Evolutionary conservation across 2,113 vertebrate species (phyloP), one percentile per base, ranked within the genome.

Genomic region (Epinephelus lanceolatus): DNA sequence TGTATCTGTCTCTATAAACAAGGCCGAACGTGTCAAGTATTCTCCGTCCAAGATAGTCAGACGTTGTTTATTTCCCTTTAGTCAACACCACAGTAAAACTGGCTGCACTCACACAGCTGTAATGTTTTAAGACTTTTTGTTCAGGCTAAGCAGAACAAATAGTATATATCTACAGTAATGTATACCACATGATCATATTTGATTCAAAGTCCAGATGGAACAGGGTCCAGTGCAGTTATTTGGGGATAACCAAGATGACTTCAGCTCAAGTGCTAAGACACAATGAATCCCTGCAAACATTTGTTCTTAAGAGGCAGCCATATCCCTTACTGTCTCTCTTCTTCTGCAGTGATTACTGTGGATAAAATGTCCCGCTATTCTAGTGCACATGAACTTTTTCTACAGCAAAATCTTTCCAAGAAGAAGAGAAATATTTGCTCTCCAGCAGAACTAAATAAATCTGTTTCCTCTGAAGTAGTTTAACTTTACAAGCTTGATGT

Each of bases 31-130:
- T 89, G 81, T 81, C 55, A 78, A 66, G 5, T 71, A 52, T 68
- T 61, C 45, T 83, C 37, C 45, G 61, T 76, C 69, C 69, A 84
- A 76, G 23, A 62, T 18, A 55, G 53, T 81, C 76, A 76, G 61
- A 80, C 67, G 66, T 78, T 84, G 76, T 85, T 86, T 88, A 84
- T 82, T 76, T 84, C 19, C 37, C 23, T 75, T 49, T 57, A 53
- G 71, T 69, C 42, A 52, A 30, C 7, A 4, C 12, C 30, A 12
- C 80, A 65, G 51, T 30, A 27, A 71, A 40, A 25, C 53, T 52
- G 27, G 68, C 30, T 27, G 12, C 56, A 60, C 79, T 71, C 69
- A 75, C 72, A 82, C 90, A 89, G 76, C 86, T 84, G 83, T 63
- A 72, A 81, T 67, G 51, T 47, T 81, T 81, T 68, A 78, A 62